Conservation (phyloP, 2,888 invertebrate genomes). For the Philonicus albiceps region DNA sequence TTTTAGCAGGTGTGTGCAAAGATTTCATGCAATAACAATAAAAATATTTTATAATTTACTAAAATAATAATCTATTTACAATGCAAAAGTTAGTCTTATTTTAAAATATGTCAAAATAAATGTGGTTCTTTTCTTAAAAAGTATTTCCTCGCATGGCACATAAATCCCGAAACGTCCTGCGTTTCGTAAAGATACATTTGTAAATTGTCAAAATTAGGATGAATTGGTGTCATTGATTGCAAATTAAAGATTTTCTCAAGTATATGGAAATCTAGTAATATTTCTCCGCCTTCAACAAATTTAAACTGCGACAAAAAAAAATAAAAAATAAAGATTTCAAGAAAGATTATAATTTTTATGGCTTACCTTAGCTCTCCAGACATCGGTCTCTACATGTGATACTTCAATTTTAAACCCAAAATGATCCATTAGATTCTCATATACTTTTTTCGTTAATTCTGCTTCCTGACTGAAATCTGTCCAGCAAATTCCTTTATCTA, state of each 20-base stretch:
- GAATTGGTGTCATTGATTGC: conserved; percentile 7
- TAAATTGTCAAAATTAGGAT: conserved; percentile 12
- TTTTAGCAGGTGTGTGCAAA: background rate
- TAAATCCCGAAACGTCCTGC: conserved; percentile 21
- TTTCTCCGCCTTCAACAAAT: background rate
- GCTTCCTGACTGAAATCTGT: background rate
- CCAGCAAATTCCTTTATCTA: background rate
- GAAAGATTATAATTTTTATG: background rate
- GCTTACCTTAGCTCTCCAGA: conserved; percentile 6
- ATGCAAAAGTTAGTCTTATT: background rate
- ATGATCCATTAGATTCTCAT: background rate
- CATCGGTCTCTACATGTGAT: background rate
- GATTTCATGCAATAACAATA: background rate
- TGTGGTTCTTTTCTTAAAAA: background rate
- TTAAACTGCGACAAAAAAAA: background rate
- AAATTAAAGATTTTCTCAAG: background rate
- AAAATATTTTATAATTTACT: background rate
- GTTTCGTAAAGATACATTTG: background rate
- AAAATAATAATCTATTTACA: background rate
- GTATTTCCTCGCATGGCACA: background rate
- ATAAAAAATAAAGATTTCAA: background rate
- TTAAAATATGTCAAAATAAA: background rate
- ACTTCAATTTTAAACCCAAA: background rate
- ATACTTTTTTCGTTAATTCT: background rate
- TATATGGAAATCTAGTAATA: background rate